Evolutionary conservation across 2,113 vertebrate species (phyloP), one percentile per base, ranked within the genome.

Genomic region (Columba janthina): DNA sequence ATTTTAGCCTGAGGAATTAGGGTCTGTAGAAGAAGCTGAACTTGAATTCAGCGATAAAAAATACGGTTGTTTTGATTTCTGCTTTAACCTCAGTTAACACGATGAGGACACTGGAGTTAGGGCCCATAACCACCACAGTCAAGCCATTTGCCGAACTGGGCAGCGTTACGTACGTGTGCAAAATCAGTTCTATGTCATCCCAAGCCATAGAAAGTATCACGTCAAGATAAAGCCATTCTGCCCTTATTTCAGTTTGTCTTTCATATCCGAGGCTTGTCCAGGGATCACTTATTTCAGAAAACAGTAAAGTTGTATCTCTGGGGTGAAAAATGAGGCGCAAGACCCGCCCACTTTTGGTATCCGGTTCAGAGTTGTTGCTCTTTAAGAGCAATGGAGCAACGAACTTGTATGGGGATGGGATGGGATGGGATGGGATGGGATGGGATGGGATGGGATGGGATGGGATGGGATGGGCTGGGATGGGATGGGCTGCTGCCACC

Each of bases 141-240:
- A 26, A 20, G 51, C 26, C 57, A 54, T 11, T 44, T 54, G 21
- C 54, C 67, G 88, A 75, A n/a, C 61, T 22, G 46, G 36, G 53
- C 56, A 57, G 44, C 0, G 0, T 51, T 57, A 48, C 0, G 0
- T 24, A 1, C 4, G 6, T 0, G 1, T 29, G 28, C 0, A 3
- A 80, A 36, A n/a, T 70, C 56, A 20, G 56, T n/a, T 61, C 46
- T 8, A 10, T 6, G 19, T 56, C 44, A 16, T 14, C 48, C 82
- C 61, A 54, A 62, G 20, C 19, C 58, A 22, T 8, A 25, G 50
- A 66, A 86, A 73, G 15, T 21, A 28, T 14, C 71, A 75, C 56
- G 11, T 46, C 53, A 40, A 64, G 78, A 69, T 28, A 80, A 76
- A 92, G n/a, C 54, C 64, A 12, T 83, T 83, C 66, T 80, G 64